A percentile compares a stretch with the other conserved stretches of the same genome.
phyloP scores from a whole-genome alignment of 37 sponge, comb jelly and placozoan species.

The Crambe crambe region DNA sequence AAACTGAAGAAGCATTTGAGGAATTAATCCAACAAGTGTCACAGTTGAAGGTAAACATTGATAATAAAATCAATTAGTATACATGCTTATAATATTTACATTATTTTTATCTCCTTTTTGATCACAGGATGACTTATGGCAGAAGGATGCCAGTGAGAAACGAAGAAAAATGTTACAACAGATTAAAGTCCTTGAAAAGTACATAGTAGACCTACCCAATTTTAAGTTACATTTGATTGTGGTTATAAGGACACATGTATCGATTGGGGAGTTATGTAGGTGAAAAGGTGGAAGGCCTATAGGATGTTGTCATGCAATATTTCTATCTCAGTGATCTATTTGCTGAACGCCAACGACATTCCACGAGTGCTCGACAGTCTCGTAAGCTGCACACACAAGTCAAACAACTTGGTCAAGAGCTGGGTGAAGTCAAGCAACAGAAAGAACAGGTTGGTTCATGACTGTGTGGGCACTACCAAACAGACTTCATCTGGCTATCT shows the following conservation, averaged over 20 bases:
- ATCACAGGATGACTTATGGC: conserved; percentile 22
- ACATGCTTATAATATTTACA: not conserved
- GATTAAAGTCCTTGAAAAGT: conserved; percentile 4
- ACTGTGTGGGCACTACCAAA: too few relatives aligned
- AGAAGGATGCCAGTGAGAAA: conserved; percentile 16
- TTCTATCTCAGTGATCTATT: not conserved
- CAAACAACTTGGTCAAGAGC: not conserved
- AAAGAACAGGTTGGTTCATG: conserved; percentile 18
- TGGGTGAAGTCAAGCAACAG: not conserved
- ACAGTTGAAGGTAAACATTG: conserved; percentile 2
- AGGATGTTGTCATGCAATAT: too few relatives aligned
- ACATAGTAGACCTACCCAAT: not conserved
- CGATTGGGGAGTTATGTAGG: too few relatives aligned
- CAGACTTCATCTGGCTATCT: too few relatives aligned
- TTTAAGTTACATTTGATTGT: too few relatives aligned
- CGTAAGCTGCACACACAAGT: not conserved
- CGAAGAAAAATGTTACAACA: conserved; percentile 10
- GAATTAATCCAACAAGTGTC: conserved; percentile 7
- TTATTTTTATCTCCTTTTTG: not conserved
- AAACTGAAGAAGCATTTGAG: conserved; percentile 2
- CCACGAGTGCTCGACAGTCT: not conserved
- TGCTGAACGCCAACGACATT: not conserved
- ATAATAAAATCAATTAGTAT: not conserved
- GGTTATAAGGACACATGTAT: not conserved
- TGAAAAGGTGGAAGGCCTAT: too few relatives aligned